A percentile compares a stretch with the other conserved stretches of the same genome.
Evolutionary conservation across 2,113 vertebrate species (phyloP).

Genomic region (Mormoops blainvillei): DNA sequence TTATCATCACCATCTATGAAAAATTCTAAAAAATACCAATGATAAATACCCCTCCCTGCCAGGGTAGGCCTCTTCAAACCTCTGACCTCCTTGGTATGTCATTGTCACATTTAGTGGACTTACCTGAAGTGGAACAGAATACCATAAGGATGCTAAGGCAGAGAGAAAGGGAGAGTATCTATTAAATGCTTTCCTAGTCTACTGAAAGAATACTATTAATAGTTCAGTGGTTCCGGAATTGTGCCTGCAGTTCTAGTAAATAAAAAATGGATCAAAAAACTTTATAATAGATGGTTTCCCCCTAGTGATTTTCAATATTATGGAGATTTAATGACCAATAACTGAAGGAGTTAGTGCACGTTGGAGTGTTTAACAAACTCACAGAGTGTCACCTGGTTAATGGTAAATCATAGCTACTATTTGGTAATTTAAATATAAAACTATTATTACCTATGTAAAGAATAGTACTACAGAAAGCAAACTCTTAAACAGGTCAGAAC

Average conservation of each 20-base stretch:
- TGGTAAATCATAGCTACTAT: slow-evolving; percentile 40
- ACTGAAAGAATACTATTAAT: not conserved
- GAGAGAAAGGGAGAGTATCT: not conserved
- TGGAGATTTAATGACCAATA: not conserved
- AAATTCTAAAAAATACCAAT: not conserved
- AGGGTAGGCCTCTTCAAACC: not conserved
- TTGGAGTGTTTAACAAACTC: not conserved
- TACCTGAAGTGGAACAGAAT: not conserved
- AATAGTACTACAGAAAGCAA: slow-evolving; percentile 50
- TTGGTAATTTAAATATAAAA: slow-evolving; percentile 59
- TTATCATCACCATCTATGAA: not conserved
- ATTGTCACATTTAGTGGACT: not conserved
- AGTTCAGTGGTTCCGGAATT: not conserved
- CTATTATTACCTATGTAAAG: slow-evolving; percentile 46
- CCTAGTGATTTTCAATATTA: slow-evolving; percentile 3
- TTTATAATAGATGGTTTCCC: not conserved
- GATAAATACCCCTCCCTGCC: not conserved
- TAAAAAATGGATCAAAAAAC: not conserved
- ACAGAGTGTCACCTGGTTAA: slow-evolving; percentile 28
- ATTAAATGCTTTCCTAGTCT: not conserved
- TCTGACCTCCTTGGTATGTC: not conserved
- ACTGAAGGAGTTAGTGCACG: slow-evolving; percentile 32
- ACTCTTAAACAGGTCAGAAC: slow-evolving; percentile 61
- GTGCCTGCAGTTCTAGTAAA: not conserved
- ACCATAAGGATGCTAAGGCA: not conserved